Base-by-base conservation (phyloP, 1,140 invertebrate genomes). In the Rhopalosiphum maidis region DNA sequence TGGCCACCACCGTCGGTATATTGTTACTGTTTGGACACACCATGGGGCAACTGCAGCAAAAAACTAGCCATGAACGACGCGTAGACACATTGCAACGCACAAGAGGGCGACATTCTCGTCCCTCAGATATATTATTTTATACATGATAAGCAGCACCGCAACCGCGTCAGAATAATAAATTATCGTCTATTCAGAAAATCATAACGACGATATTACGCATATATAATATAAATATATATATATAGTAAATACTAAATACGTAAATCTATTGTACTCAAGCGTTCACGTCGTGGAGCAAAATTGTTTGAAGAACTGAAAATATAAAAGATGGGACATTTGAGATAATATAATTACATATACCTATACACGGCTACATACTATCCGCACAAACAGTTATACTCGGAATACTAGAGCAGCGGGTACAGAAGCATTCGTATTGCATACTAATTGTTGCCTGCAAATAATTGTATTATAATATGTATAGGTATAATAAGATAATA, bases 21-120 rank as follows among this genome's bases (percentile, higher is more conserved):
- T 92, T 55, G 82, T 85, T 54, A 51, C 82, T 93, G 60, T 86
- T 86, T 86, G 82, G 35, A 93, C 91, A 93, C 91, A 25, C 91
- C 46, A 41, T 48, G 60, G 51, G 60, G 51, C 54, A 68, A 54
- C 60, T n/a, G 22, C n/a, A 55, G 82, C 82, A 93, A 93, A 93
- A 93, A 93, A 93, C 91, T 85, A n/a, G 82, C 48, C 41, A 37
- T 37, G 48, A 23, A 92, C 77, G 22, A 21, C 37, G 48, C 46
- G 22, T 43, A 55, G 55, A 90, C 54, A 55, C 87, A 89, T 41
- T 60, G 23, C 18, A 90, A 41, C 35, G 30, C 9, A 90, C 37
- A 35, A 35, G 41, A 46, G 86, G 43, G 18, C 48, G 25, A 43
- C 11, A 25, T 68, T 0, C 30, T 37, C 54, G 43, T 51, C n/a